Conservation (phyloP, 2,113 vertebrate genomes). For the Alouatta palliata region DNA sequence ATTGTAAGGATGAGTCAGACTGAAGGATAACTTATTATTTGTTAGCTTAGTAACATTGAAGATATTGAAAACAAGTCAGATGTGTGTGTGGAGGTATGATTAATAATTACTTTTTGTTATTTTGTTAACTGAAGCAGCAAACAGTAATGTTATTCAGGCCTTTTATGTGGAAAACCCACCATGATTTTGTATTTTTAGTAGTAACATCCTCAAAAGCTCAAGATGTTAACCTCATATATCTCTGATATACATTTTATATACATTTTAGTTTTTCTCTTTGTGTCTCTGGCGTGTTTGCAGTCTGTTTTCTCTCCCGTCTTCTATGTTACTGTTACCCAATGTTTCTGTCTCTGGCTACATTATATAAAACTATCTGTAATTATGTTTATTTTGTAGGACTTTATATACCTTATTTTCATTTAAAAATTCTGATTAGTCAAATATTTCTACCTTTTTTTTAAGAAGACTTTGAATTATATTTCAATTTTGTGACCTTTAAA, state of each 20-base stretch:
- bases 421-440: not conserved
- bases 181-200: not conserved
- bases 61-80: not conserved
- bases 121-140: not conserved
- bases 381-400: not conserved
- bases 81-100: not conserved
- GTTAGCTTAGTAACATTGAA: not conserved
- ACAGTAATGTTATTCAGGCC: not conserved
- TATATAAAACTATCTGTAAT: constrained; percentile 1
- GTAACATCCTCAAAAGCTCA: not conserved
- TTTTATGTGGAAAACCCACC: not conserved
- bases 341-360: not conserved
- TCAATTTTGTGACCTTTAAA: not conserved
- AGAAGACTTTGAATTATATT: constrained; percentile 9
- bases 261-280: not conserved
- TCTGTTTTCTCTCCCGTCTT: not conserved
- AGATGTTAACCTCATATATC: not conserved
- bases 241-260: not conserved
- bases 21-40: not conserved
- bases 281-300: not conserved
- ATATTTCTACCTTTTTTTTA: not conserved
- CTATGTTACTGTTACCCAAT: not conserved
- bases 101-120: not conserved
- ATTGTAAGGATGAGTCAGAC: not conserved
- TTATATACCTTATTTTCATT: constrained; percentile 21